Evolutionary conservation across 2,888 invertebrate genomes (phyloP).

Genomic region (Hoplodrina ambigua): DNA sequence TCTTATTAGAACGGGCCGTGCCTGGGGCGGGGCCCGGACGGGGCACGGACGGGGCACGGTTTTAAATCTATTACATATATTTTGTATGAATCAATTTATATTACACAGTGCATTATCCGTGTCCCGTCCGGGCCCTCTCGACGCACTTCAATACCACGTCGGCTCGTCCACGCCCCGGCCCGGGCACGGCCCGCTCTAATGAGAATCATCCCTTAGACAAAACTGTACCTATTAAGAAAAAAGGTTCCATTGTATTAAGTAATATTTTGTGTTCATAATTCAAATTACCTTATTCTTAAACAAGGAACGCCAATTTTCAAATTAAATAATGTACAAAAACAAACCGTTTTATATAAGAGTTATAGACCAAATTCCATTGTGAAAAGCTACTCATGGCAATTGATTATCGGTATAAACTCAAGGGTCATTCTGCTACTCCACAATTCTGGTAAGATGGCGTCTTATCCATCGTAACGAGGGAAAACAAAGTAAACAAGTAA

Average conservation of each 20-base stretch:
- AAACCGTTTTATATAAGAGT: constrained; percentile 14
- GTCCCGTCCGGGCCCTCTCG: no score
- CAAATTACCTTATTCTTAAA: neutral
- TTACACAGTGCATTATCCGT: no score
- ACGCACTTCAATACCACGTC: no score
- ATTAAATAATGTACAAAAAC: neutral
- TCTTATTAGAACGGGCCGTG: no score
- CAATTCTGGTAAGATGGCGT: constrained; percentile 29
- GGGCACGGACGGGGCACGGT: no score
- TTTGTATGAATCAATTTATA: no score
- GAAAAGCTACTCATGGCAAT: constrained; percentile 22
- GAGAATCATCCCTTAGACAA: no score
- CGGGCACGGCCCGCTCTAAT: no score
- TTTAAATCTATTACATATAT: no score
- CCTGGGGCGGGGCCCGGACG: no score
- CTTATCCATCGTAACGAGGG: constrained; percentile 10
- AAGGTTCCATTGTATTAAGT: neutral
- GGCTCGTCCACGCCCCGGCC: no score
- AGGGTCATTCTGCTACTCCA: constrained; percentile 13
- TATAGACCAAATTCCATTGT: constrained; percentile 8
- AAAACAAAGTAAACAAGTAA: constrained; percentile 25
- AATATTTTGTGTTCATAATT: neutral
- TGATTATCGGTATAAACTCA: constrained; percentile 25
- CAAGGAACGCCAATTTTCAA: neutral
- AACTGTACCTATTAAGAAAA: neutral